A percentile compares a stretch with the other conserved stretches of the same genome.
These are phyloP conservation scores for Cheirogaleus major DNA, from an alignment of 2,797 vertebrate species.

Conservation along the genomic window DNA sequence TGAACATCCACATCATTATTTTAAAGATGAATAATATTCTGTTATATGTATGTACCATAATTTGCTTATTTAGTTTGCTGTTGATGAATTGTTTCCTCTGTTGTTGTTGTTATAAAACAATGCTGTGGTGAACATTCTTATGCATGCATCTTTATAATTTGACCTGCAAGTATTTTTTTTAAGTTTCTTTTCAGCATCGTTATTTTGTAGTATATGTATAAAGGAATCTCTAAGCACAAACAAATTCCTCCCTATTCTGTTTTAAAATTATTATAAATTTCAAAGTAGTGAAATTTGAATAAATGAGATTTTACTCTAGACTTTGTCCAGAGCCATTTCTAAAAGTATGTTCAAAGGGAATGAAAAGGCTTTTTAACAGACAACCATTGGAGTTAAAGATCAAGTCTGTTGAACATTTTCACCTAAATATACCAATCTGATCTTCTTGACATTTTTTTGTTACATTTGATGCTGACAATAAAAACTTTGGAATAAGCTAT, in stretches of 20 bases:
- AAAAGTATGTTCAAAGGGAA: slow-evolving; percentile 37
- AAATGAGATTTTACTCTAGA: slow-evolving; percentile 60
- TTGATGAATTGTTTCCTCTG: slow-evolving; percentile 29
- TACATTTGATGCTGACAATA: slow-evolving; percentile 81
- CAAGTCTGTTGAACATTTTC: slow-evolving; percentile 63
- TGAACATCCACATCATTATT: background rate
- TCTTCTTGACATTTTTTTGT: slow-evolving; percentile 67
- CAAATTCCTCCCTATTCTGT: background rate
- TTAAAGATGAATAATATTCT: slow-evolving; percentile 6
- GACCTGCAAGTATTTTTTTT: background rate
- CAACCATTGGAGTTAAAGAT: slow-evolving; percentile 68
- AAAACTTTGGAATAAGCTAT: slow-evolving; percentile 80
- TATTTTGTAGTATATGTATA: background rate
- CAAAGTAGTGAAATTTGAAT: slow-evolving; percentile 51
- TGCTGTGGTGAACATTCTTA: background rate
- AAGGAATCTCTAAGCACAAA: background rate
- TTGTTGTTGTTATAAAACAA: slow-evolving; percentile 21
- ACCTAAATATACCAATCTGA: slow-evolving; percentile 58
- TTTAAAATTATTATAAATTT: slow-evolving; percentile 47
- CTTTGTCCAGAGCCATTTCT: slow-evolving; percentile 21
- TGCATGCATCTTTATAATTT: background rate
- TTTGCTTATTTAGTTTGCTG: background rate
- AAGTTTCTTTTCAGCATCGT: background rate
- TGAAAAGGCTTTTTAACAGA: slow-evolving; percentile 64
- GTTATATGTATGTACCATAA: background rate